Percentiles rank a stretch among this genome's conserved stretches.
phyloP scores from a whole-genome alignment of 2,113 vertebrate species.

The Apteryx owenii region DNA sequence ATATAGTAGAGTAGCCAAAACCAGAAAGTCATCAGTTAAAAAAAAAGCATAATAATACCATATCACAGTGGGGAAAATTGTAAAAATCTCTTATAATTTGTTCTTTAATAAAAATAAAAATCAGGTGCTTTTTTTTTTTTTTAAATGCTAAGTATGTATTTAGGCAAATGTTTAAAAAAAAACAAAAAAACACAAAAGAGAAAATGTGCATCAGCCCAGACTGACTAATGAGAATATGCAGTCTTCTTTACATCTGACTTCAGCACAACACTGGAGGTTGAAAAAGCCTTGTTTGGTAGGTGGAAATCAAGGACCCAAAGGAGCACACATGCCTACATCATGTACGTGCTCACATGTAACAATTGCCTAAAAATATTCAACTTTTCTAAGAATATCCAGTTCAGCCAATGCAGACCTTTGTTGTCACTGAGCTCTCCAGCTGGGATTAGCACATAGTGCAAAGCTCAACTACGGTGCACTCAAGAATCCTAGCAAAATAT shows the following conservation, averaged over 20 bases:
- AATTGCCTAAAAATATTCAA: neutral
- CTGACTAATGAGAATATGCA: neutral
- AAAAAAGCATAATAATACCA: neutral
- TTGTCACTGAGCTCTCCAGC: neutral
- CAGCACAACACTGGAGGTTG: neutral
- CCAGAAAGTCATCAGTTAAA: neutral
- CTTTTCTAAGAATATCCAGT: neutral
- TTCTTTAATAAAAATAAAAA: neutral
- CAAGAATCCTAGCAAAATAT: neutral
- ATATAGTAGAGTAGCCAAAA: neutral
- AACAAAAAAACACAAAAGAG: neutral
- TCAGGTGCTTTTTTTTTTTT: no score
- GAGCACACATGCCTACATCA: neutral
- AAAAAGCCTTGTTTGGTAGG: neutral
- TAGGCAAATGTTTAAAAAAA: neutral
- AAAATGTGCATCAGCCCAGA: neutral
- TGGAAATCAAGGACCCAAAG: neutral
- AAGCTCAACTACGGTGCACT: neutral
- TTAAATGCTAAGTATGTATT: neutral
- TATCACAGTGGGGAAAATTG: neutral
- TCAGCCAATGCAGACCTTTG: neutral
- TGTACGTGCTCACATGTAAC: neutral
- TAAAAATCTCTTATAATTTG: neutral
- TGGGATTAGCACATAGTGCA: neutral
- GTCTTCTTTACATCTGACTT: neutral